phyloP scores from a whole-genome alignment of 2,113 vertebrate species.

The Mustela nigripes region DNA sequence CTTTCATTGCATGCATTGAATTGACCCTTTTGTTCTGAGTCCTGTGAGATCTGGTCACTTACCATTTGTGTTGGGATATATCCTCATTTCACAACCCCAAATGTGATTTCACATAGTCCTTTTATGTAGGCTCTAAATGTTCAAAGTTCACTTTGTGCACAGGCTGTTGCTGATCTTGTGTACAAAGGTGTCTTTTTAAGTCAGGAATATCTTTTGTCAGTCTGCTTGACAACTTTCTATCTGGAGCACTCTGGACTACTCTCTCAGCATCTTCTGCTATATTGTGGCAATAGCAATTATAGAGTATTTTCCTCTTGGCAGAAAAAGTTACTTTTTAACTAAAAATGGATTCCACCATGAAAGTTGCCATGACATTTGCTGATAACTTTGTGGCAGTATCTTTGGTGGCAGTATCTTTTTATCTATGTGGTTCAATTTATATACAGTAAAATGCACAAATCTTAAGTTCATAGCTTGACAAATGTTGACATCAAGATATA shows the following conservation, averaged over 20 bases:
- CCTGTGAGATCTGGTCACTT: not conserved
- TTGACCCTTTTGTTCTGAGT: not conserved
- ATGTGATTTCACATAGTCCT: not conserved
- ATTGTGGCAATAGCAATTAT: not conserved
- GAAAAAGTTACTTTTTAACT: conserved; percentile 20
- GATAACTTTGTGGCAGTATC: not conserved
- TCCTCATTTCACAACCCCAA: not conserved
- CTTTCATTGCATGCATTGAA: not conserved
- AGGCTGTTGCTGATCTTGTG: not conserved
- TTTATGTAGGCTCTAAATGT: not conserved
- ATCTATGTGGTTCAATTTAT: not conserved
- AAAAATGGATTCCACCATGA: conserved; percentile 11
- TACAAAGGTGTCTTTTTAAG: not conserved
- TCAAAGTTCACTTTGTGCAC: not conserved
- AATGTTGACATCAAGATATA: not conserved
- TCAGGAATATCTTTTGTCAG: not conserved
- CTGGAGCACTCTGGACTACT: not conserved
- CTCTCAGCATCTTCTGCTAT: not conserved
- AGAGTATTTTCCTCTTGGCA: conserved; percentile 9
- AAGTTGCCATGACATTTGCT: not conserved
- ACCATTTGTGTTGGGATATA: not conserved
- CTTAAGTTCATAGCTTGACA: conserved; percentile 5
- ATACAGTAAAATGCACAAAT: not conserved
- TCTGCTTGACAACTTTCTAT: not conserved
- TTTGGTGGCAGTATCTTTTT: not conserved